Conservation (phyloP, 2,888 invertebrate species). For the Idaea biselata region DNA sequence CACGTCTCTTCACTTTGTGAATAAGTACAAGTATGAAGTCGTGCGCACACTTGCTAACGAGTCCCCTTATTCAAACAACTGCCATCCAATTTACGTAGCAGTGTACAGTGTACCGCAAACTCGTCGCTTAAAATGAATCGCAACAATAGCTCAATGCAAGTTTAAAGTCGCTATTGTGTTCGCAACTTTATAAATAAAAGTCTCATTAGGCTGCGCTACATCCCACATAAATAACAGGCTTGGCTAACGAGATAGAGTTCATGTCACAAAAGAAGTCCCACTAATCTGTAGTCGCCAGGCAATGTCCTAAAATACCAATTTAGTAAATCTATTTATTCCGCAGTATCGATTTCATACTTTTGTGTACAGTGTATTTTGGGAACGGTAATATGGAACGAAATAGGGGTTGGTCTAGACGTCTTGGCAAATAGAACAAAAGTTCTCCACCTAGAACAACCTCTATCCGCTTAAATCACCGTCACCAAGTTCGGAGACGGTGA, state of each 20-base stretch:
- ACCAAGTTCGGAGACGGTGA: too few relatives aligned
- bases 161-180: slow-evolving; percentile 68
- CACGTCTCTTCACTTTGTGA: slow-evolving; percentile 6
- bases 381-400: too few relatives aligned
- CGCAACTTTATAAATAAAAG: slow-evolving; percentile 74
- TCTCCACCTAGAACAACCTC: too few relatives aligned
- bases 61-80: slow-evolving; percentile 55
- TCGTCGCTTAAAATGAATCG: slow-evolving; percentile 69
- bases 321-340: too few relatives aligned
- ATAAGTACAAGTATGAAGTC: slow-evolving; percentile 41
- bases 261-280: too few relatives aligned
- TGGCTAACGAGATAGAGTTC: slow-evolving; percentile 31
- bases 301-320: too few relatives aligned
- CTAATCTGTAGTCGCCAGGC: too few relatives aligned
- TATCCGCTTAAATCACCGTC: too few relatives aligned
- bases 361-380: too few relatives aligned
- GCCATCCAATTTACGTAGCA: slow-evolving; percentile 73
- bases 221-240: slow-evolving; percentile 64
- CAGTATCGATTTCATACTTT: too few relatives aligned
- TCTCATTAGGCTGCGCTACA: slow-evolving; percentile 69
- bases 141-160: slow-evolving; percentile 75
- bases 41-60: slow-evolving; percentile 59
- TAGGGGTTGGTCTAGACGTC: too few relatives aligned
- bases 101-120: slow-evolving; percentile 54
- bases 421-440: too few relatives aligned